Percentiles rank a stretch among this genome's conserved stretches.
Evolutionary conservation across 2,888 invertebrate species (phyloP).

Genomic region (Chymomyza caudatula): DNA sequence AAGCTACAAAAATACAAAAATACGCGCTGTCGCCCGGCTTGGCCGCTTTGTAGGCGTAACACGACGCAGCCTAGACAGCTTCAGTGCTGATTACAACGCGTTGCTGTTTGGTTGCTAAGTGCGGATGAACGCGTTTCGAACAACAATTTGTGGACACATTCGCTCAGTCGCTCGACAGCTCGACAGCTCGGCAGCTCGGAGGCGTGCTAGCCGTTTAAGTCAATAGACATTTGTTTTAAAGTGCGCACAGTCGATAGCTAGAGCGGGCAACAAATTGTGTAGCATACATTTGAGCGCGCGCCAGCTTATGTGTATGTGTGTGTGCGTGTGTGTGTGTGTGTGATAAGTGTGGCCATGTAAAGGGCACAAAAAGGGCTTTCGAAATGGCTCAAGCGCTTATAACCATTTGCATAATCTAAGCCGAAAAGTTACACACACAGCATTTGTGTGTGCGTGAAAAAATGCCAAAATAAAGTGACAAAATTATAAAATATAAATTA

Average conservation of each 20-base stretch:
- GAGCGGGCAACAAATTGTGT: neutral
- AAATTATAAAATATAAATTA: neutral
- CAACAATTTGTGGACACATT: too few relatives aligned
- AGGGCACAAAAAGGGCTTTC: neutral
- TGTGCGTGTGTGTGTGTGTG: constrained; percentile 2
- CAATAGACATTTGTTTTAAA: constrained; percentile 21
- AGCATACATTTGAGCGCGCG: neutral
- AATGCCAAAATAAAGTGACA: neutral
- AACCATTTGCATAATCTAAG: constrained; percentile 6
- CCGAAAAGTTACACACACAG: neutral
- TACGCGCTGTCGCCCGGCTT: constrained; percentile 19
- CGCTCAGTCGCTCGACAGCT: too few relatives aligned
- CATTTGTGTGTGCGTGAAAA: neutral
- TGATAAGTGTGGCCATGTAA: constrained; percentile 1
- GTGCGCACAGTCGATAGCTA: constrained; percentile 5
- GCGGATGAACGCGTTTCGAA: neutral
- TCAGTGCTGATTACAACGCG: constrained; percentile 79
- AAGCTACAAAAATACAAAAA: constrained; percentile 14
- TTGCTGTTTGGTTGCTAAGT: constrained; percentile 73
- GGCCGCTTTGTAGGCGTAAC: constrained; percentile 38
- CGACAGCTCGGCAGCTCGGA: neutral
- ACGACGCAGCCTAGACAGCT: constrained; percentile 56
- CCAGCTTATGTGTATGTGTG: neutral
- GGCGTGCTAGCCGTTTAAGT: constrained; percentile 18
- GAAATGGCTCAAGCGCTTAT: neutral